These are phyloP conservation scores for Torymus tubicola DNA, from an alignment of 2,888 invertebrate genomes.

Conservation along the genomic window DNA sequence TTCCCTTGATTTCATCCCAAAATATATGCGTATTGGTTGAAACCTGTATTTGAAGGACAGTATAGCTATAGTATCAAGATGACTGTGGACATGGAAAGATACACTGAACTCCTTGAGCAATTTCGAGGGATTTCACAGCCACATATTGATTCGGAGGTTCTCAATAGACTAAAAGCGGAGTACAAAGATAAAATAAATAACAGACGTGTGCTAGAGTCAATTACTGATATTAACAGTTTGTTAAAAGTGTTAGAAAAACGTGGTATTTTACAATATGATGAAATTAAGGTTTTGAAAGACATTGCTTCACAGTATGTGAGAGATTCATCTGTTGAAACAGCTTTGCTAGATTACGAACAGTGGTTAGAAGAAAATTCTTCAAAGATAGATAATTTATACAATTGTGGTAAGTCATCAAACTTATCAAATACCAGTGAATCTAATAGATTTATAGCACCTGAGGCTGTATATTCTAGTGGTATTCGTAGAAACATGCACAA, in stretches of 20 bases:
- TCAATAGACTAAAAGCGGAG: slow-evolving; percentile 61
- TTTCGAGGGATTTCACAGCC: slow-evolving; percentile 13
- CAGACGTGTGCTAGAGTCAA: slow-evolving; percentile 61
- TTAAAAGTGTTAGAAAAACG: slow-evolving; percentile 68
- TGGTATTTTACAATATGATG: slow-evolving; percentile 60
- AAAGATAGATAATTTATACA: slow-evolving; percentile 46
- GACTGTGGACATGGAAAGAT: slow-evolving; percentile 30
- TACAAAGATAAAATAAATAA: slow-evolving; percentile 64
- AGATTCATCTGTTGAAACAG: slow-evolving; percentile 53
- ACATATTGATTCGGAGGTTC: slow-evolving; percentile 11
- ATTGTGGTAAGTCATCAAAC: slow-evolving; percentile 51
- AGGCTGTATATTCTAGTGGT: neutral
- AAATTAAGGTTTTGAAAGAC: slow-evolving; percentile 63
- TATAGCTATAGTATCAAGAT: slow-evolving; percentile 15
- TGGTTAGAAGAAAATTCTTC: slow-evolving; percentile 37
- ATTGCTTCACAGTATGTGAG: slow-evolving; percentile 62
- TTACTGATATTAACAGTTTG: slow-evolving; percentile 63
- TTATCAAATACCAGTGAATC: slow-evolving; percentile 33
- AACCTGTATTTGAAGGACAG: neutral
- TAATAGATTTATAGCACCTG: slow-evolving; percentile 1
- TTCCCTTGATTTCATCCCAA: slow-evolving; percentile 18
- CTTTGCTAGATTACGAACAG: slow-evolving; percentile 63
- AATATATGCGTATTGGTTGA: neutral
- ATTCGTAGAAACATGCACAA: slow-evolving; percentile 10
- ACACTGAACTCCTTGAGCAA: slow-evolving; percentile 12